phyloP scores from a whole-genome alignment of 2,888 invertebrate genomes.

The Abscondita cerata region DNA sequence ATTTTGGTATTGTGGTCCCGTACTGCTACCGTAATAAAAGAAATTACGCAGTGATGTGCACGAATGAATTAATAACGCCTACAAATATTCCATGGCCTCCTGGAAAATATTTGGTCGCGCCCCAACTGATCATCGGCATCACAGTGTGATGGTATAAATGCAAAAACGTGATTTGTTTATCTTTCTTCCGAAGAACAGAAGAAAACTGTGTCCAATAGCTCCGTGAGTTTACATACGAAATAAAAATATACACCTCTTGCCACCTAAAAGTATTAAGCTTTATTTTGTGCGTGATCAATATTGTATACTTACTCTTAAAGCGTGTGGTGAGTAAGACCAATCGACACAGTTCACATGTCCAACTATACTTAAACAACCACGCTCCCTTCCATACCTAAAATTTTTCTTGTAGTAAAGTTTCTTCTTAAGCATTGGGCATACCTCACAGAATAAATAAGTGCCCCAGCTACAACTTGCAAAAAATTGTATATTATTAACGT shows the following conservation, averaged over 20 bases:
- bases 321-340: slow-evolving; percentile 75
- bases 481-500: slow-evolving; percentile 87
- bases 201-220: slow-evolving; percentile 90
- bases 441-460: slow-evolving; percentile 80
- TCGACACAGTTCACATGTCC: slow-evolving; percentile 94
- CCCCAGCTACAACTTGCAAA: slow-evolving; percentile 85
- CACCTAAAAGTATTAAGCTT: slow-evolving; percentile 53
- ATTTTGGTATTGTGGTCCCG: slow-evolving; percentile 75
- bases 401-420: neutral
- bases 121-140: slow-evolving; percentile 95
- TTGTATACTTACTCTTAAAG: slow-evolving; percentile 71
- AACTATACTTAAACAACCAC: slow-evolving; percentile 84
- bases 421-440: slow-evolving; percentile 50
- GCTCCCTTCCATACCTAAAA: slow-evolving; percentile 78
- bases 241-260: slow-evolving; percentile 82
- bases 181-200: slow-evolving; percentile 92
- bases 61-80: slow-evolving; percentile 75
- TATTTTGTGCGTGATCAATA: neutral
- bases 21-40: slow-evolving; percentile 80
- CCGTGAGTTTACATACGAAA: slow-evolving; percentile 88
- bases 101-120: slow-evolving; percentile 83
- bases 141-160: slow-evolving; percentile 95
- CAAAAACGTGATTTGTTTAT: slow-evolving; percentile 85
- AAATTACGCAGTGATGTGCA: slow-evolving; percentile 83
- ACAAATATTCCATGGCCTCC: slow-evolving; percentile 76